Conservation (phyloP, 2,888 invertebrate species). For the Germaria angustata region DNA sequence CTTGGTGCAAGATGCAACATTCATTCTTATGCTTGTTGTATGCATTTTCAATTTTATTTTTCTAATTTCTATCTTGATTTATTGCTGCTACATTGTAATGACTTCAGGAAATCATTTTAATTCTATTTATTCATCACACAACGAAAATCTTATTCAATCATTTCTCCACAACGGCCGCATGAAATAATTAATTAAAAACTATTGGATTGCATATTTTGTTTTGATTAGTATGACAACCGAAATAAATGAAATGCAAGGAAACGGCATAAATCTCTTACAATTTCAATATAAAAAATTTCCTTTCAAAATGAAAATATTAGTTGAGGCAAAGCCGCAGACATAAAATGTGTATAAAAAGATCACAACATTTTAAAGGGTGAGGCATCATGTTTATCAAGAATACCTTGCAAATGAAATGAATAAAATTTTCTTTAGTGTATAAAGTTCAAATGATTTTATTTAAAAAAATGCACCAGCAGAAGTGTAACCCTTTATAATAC, state of each 20-base stretch:
- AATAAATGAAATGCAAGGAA: conserved; percentile 47
- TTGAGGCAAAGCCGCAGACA: conserved; percentile 35
- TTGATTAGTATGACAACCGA: conserved; percentile 39
- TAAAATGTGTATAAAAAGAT: background rate
- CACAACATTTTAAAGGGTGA: conserved; percentile 17
- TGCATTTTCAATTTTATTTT: background rate
- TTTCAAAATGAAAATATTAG: conserved; percentile 36
- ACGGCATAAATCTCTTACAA: conserved; percentile 54
- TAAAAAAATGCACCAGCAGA: background rate
- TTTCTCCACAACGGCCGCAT: conserved; percentile 1
- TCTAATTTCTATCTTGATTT: background rate
- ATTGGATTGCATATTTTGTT: conserved; percentile 19
- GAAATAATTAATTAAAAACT: conserved; percentile 54
- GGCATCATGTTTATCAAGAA: background rate
- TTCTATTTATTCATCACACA: background rate
- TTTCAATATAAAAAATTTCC: conserved; percentile 36
- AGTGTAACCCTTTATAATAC: conserved; percentile 35
- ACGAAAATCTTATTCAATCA: background rate
- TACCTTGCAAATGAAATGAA: background rate
- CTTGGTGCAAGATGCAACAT: no score
- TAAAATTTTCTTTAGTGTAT: background rate
- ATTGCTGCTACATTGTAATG: background rate
- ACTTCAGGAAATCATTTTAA: conserved; percentile 21
- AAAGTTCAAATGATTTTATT: background rate
- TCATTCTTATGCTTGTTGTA: background rate